Evolutionary conservation across 2,797 vertebrate genomes (phyloP).

Genomic region (Sebastes kiyomatsui): DNA sequence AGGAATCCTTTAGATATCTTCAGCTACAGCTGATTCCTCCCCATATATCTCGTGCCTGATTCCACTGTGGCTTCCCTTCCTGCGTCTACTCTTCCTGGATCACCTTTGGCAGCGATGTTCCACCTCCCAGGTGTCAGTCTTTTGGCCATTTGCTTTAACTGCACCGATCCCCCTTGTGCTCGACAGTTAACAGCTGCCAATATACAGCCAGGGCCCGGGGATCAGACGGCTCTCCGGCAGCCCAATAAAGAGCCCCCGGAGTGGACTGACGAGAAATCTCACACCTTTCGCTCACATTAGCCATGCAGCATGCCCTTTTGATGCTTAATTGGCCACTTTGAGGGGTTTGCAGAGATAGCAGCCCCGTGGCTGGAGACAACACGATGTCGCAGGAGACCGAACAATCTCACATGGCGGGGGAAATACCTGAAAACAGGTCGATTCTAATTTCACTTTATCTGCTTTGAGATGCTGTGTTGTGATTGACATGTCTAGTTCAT

Average conservation of each 20-base stretch:
- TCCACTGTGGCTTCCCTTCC: background rate
- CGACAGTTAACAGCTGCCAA: conserved; percentile 86
- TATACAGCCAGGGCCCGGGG: conserved; percentile 83
- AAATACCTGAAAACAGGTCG: conserved; percentile 21
- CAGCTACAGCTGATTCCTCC: background rate
- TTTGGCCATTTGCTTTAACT: conserved; percentile 84
- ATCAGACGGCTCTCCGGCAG: conserved; percentile 83
- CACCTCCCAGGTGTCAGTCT: conserved; percentile 73
- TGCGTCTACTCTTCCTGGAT: conserved; percentile 28
- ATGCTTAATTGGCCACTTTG: conserved; percentile 85
- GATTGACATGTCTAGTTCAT: background rate
- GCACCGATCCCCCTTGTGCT: conserved; percentile 72
- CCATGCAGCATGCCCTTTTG: conserved; percentile 85
- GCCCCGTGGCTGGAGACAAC: conserved; percentile 35
- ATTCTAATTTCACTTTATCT: background rate
- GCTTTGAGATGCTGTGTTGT: background rate
- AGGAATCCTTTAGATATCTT: background rate
- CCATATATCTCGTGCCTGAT: background rate
- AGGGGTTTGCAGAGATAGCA: conserved; percentile 61
- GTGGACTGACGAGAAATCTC: conserved; percentile 86
- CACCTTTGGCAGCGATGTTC: conserved; percentile 37
- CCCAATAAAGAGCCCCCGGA: conserved; percentile 82
- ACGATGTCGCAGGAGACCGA: conserved; percentile 26
- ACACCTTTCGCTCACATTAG: conserved; percentile 86
- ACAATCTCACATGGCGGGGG: conserved; percentile 11